phyloP scores from a whole-genome alignment of 2,113 vertebrate species.

The Elephas maximus region DNA sequence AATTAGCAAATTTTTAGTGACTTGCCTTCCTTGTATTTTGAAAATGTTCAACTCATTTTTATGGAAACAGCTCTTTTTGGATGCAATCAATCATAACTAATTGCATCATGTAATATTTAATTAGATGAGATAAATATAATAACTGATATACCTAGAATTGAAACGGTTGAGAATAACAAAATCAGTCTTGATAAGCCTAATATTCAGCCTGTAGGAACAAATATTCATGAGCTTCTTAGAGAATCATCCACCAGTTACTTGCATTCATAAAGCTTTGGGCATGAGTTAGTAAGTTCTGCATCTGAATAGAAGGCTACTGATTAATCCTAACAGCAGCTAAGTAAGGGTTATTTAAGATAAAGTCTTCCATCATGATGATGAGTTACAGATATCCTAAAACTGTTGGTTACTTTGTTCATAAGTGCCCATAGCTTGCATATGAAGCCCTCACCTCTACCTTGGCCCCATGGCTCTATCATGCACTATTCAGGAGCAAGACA shows the following conservation, averaged over 20 bases:
- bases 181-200: neutral
- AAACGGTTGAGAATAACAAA: neutral
- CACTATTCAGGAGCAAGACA: neutral
- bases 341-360: neutral
- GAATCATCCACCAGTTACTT: neutral
- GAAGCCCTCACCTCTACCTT: neutral
- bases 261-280: neutral
- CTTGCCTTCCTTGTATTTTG: neutral
- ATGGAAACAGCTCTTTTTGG: conserved; percentile 12
- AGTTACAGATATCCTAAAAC: neutral
- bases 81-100: conserved; percentile 39
- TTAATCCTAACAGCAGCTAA: neutral
- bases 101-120: conserved; percentile 40
- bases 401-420: neutral
- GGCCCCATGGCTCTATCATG: neutral
- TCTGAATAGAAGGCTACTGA: neutral
- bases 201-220: neutral
- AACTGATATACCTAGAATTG: neutral
- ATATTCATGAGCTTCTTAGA: neutral
- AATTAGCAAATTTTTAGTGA: neutral
- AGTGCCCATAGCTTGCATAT: neutral
- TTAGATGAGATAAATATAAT: conserved; percentile 22
- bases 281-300: neutral
- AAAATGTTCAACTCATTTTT: neutral
- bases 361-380: neutral